Evolutionary conservation across 2,113 vertebrate genomes (phyloP), one percentile per base, ranked within the genome.

Genomic region (Urocynchramus pylzowi): DNA sequence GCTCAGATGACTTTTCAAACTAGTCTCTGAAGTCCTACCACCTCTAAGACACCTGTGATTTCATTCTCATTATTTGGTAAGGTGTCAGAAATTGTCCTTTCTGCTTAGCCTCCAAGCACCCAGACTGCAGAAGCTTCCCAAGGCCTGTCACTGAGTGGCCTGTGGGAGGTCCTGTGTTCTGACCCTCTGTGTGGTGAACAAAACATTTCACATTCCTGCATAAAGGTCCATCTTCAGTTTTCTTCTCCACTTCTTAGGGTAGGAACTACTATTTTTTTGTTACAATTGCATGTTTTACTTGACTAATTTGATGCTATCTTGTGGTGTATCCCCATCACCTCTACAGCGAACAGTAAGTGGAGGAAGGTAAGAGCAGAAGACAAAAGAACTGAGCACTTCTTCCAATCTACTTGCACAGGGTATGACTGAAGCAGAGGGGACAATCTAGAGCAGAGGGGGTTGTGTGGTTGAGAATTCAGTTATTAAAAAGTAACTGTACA

Each of bases 161-260:
- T 7, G 15, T 17, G 50, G 20, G 42, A 88, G 16, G 17, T 64
- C 61, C 78, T 0, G 0, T 0, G 3, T 73, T 69, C 49, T 41
- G 30, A 69, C 18, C 3, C 10, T 52, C 57, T 28, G 7, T 7
- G 17, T 2, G 0, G 22, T 21, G 33, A 87, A 85, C 22, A 76
- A 57, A 87, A 54, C 35, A 70, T 50, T 86, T 57, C 68, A 86
- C 16, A 12, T 53, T 56, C 13, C 37, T 18, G 11, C 22, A 30
- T 21, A 64, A 85, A 86, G 4, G 16, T 19, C 35, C 19, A 49
- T 71, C 45, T 49, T 85, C 42, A 39, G 24, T 76, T 64, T 92
- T 89, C n/a, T 68, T 67, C 37, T 68, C 37, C 15, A 22, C 18
- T 80, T 91, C 64, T 81, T 63, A 15, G 12, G 20, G 33, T 30